A percentile compares a stretch with the other conserved stretches of the same genome.
phyloP scores from a whole-genome alignment of 1,140 invertebrate genomes.

The Drosophila jambulina region DNA sequence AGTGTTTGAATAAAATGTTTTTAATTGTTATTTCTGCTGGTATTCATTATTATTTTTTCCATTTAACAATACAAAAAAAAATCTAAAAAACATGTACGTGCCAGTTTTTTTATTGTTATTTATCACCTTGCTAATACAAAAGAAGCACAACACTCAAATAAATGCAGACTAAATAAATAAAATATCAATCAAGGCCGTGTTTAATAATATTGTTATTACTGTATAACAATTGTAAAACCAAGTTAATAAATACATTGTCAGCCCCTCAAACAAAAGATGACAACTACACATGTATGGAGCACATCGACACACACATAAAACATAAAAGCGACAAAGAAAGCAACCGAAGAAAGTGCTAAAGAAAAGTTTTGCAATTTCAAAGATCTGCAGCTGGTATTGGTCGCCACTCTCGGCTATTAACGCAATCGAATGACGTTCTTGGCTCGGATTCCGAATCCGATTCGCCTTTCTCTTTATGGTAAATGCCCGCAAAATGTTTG shows the following conservation, averaged over 20 bases:
- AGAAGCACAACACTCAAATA: too few relatives aligned
- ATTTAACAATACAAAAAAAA: too few relatives aligned
- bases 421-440: conserved; percentile 74
- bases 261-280: conserved; percentile 23
- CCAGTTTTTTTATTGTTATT: too few relatives aligned
- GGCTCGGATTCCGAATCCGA: conserved; percentile 35
- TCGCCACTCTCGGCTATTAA: conserved; percentile 58
- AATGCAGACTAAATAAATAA: not conserved
- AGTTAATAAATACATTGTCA: not conserved
- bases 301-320: conserved; percentile 12
- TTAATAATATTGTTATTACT: too few relatives aligned
- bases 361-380: conserved; percentile 75
- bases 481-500: conserved; percentile 72
- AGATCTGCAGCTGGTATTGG: conserved; percentile 66
- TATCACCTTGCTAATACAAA: too few relatives aligned
- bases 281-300: conserved; percentile 24
- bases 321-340: conserved; percentile 26
- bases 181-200: not conserved
- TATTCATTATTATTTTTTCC: too few relatives aligned
- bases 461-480: conserved; percentile 56
- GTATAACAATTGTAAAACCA: not conserved
- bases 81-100: too few relatives aligned
- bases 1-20: too few relatives aligned
- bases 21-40: too few relatives aligned
- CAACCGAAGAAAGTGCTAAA: conserved; percentile 30